Conservation (phyloP, 92 coral and sea anemone species). For the Phenganax subtilis region DNA sequence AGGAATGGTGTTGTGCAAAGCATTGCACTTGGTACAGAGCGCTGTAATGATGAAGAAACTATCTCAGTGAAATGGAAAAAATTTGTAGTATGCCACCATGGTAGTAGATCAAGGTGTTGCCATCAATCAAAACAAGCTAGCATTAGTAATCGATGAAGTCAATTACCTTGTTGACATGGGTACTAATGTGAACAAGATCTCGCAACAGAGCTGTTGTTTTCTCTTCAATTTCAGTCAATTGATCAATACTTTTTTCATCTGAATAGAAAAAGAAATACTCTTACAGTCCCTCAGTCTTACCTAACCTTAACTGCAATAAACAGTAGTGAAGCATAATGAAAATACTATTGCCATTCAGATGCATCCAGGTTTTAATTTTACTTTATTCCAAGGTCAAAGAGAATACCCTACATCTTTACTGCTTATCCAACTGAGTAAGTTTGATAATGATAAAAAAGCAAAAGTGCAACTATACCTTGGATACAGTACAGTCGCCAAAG, state of each 20-base stretch:
- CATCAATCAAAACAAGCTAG: neutral
- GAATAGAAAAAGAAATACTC: neutral
- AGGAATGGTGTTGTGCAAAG: constrained; percentile 62
- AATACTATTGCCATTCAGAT: too few relatives aligned
- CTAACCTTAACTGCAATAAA: too few relatives aligned
- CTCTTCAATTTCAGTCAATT: constrained; percentile 32
- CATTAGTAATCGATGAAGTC: neutral
- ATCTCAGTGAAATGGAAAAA: neutral
- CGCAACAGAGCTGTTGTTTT: constrained; percentile 9
- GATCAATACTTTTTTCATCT: constrained; percentile 19
- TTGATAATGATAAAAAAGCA: neutral
- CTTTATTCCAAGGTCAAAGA: too few relatives aligned
- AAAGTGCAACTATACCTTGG: constrained; percentile 51
- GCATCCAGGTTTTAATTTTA: too few relatives aligned
- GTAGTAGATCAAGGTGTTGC: neutral
- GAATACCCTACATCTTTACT: too few relatives aligned
- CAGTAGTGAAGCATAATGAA: too few relatives aligned
- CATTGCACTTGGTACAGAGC: constrained; percentile 31
- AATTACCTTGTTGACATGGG: constrained; percentile 26
- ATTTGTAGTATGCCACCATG: neutral
- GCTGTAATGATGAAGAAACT: constrained; percentile 39
- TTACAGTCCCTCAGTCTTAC: too few relatives aligned
- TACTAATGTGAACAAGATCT: constrained; percentile 21
- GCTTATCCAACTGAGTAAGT: too few relatives aligned
- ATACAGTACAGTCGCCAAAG: constrained; percentile 53